Conservation (phyloP, 2,113 vertebrate species). For the Gadus chalcogrammus region DNA sequence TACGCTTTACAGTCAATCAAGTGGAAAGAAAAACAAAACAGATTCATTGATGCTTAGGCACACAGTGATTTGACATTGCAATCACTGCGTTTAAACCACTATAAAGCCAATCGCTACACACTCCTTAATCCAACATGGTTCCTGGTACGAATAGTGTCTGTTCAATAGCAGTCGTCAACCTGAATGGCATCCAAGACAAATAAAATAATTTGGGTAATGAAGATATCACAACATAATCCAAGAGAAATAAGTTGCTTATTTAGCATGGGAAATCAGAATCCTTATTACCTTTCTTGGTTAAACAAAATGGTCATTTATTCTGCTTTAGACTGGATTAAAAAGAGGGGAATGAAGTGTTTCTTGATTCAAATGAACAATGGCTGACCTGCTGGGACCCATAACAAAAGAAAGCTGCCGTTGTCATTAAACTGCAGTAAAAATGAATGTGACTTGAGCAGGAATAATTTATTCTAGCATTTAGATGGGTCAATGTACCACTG, state of each 20-base stretch:
- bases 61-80: neutral
- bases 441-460: no score
- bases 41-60: neutral
- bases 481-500: neutral
- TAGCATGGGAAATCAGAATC: neutral
- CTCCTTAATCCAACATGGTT: neutral
- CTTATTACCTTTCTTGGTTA: neutral
- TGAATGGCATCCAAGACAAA: neutral
- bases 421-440: no score
- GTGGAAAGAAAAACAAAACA: neutral
- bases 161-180: neutral
- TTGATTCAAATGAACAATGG: neutral
- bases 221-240: neutral
- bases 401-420: slow-evolving; percentile 10
- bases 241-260: neutral
- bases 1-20: neutral
- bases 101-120: neutral
- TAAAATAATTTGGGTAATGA: no score
- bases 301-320: neutral
- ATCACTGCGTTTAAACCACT: neutral
- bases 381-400: neutral
- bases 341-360: neutral
- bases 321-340: neutral
- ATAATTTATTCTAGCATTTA: no score
- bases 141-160: neutral